Percentiles rank a stretch among this genome's conserved stretches.
Conservation (phyloP, 1,140 invertebrate species). For the Euschistus heros region DNA sequence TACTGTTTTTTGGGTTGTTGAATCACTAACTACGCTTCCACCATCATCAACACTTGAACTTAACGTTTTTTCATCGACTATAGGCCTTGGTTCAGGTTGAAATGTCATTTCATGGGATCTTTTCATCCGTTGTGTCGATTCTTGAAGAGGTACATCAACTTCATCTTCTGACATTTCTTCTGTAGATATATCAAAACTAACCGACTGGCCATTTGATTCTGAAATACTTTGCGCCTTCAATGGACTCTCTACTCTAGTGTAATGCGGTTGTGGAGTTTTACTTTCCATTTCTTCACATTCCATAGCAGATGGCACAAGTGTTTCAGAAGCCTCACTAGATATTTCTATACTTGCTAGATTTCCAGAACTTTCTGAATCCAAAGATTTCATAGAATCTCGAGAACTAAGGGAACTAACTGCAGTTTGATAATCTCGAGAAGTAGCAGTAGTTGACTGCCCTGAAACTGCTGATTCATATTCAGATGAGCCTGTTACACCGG, state of each 20-base stretch:
- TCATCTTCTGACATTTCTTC: constrained; percentile 31
- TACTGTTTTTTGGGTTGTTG: constrained; percentile 36
- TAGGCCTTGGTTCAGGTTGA: constrained; percentile 49
- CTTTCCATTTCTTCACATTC: constrained; percentile 39
- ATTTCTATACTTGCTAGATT: constrained; percentile 74
- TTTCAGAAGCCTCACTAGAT: constrained; percentile 80
- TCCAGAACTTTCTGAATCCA: constrained; percentile 79
- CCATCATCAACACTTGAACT: constrained; percentile 18
- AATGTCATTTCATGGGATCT: constrained; percentile 83
- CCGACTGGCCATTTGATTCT: constrained; percentile 24
- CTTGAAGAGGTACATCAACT: constrained; percentile 18
- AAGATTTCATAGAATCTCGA: constrained; percentile 75
- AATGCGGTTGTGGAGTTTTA: constrained; percentile 4
- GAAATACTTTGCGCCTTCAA: constrained; percentile 24
- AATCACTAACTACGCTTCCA: constrained; percentile 28
- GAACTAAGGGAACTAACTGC: constrained; percentile 73
- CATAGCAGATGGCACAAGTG: constrained; percentile 63
- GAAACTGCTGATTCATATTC: constrained; percentile 82
- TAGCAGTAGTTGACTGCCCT: constrained; percentile 48
- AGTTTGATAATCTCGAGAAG: constrained; percentile 74
- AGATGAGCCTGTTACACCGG: constrained; percentile 45
- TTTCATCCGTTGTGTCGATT: constrained; percentile 50
- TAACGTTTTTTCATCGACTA: constrained; percentile 29
- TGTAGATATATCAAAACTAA: constrained; percentile 28
- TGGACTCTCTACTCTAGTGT: not conserved